phyloP scores from a whole-genome alignment of 2,888 invertebrate species.

The Clostera curtula region DNA sequence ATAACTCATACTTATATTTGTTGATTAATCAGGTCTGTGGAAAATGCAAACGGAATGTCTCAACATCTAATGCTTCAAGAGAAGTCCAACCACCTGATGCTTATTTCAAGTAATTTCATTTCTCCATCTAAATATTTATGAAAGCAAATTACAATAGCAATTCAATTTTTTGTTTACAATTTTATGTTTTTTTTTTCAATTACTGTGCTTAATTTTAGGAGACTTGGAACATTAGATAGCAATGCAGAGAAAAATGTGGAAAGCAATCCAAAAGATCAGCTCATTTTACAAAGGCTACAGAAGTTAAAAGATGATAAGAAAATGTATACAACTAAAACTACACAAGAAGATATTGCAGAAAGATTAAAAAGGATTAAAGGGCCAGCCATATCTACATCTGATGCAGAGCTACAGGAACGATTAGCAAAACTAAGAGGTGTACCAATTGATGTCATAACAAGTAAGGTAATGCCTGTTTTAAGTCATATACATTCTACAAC shows the following conservation, averaged over 20 bases:
- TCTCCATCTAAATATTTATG: slow-evolving; percentile 26
- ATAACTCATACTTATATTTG: slow-evolving; percentile 1
- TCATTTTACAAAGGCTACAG: slow-evolving; percentile 79
- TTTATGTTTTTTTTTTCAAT: too few relatives aligned
- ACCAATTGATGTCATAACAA: slow-evolving; percentile 32
- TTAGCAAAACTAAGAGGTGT: slow-evolving; percentile 81
- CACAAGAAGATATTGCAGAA: slow-evolving; percentile 39
- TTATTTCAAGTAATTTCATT: slow-evolving; percentile 69
- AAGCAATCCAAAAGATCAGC: slow-evolving; percentile 70
- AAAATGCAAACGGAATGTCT: slow-evolving; percentile 40
- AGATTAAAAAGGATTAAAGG: slow-evolving; percentile 51
- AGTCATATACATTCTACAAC: not conserved
- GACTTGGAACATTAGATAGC: slow-evolving; percentile 12
- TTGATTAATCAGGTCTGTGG: slow-evolving; percentile 45
- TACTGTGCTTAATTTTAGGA: too few relatives aligned
- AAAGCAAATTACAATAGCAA: too few relatives aligned
- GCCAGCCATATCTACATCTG: slow-evolving; percentile 62
- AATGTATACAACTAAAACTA: slow-evolving; percentile 13
- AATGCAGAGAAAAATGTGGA: slow-evolving; percentile 13
- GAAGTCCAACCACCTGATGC: slow-evolving; percentile 65
- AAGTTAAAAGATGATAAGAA: slow-evolving; percentile 77
- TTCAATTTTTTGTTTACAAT: too few relatives aligned
- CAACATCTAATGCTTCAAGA: slow-evolving; percentile 22
- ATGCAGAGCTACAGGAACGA: slow-evolving; percentile 78
- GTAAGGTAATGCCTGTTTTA: slow-evolving; percentile 32